Conservation (phyloP, 2,888 invertebrate genomes). For the Seladonia tumulorum region DNA sequence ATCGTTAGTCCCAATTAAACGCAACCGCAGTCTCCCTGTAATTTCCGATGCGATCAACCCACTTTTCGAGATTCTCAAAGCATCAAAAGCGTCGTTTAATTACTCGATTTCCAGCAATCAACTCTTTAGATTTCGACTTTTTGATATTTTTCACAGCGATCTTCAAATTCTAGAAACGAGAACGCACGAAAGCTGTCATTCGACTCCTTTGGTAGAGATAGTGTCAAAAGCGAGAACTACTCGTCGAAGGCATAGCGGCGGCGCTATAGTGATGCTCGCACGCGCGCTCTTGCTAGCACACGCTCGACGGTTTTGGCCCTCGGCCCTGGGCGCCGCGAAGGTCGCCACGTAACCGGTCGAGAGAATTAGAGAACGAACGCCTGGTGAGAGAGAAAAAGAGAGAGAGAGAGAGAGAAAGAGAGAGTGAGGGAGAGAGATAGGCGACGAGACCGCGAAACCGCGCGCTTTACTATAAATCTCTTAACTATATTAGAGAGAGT, state of each 20-base stretch:
- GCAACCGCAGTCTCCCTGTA: background rate
- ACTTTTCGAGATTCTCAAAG: background rate
- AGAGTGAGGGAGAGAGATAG: background rate
- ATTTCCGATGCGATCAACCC: background rate
- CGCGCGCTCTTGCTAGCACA: constrained; percentile 12
- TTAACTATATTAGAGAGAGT: constrained; percentile 72
- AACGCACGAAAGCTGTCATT: background rate
- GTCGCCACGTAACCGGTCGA: constrained; percentile 74
- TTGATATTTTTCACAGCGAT: background rate
- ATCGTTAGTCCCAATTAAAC: background rate
- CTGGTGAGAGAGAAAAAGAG: background rate
- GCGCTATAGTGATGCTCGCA: constrained; percentile 65
- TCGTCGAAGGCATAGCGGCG: constrained; percentile 71
- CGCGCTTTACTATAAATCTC: constrained; percentile 65
- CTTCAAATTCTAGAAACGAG: background rate
- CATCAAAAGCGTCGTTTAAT: too few relatives aligned
- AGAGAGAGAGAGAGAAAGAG: constrained; percentile 1
- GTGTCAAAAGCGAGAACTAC: constrained; percentile 54
- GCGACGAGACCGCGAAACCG: constrained; percentile 38
- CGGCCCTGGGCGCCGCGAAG: constrained; percentile 78
- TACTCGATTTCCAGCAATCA: too few relatives aligned
- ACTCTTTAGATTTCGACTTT: background rate
- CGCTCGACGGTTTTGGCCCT: constrained; percentile 79
- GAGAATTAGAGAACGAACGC: constrained; percentile 35
- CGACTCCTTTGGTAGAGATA: too few relatives aligned